Conservation (phyloP, 2,888 invertebrate genomes). For the Pristionchus arcanus region DNA sequence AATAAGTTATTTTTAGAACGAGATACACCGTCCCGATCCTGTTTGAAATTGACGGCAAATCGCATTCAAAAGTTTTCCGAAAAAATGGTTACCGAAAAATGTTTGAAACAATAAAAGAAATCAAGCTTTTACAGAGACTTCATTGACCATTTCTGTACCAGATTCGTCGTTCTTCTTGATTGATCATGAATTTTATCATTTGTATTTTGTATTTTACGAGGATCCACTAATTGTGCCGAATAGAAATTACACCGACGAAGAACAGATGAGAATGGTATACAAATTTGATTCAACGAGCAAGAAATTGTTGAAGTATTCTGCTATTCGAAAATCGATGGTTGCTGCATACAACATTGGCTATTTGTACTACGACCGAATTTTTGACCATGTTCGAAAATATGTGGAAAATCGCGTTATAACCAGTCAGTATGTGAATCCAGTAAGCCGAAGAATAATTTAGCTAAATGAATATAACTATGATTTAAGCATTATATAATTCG, state of each 20-base stretch:
- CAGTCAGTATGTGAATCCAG: not conserved
- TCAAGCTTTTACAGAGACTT: not conserved
- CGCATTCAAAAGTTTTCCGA: not conserved
- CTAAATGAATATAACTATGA: not conserved
- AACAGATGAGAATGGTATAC: not conserved
- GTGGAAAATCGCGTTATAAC: not conserved
- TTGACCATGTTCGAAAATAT: not conserved
- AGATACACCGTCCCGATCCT: not conserved
- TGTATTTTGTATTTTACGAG: not conserved
- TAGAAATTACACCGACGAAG: not conserved
- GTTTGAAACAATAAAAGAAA: not conserved
- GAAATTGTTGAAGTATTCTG: not conserved
- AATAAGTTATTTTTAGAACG: not conserved
- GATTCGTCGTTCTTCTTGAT: not conserved
- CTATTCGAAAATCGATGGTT: not conserved
- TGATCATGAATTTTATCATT: not conserved
- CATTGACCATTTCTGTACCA: not conserved
- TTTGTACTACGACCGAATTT: not conserved
- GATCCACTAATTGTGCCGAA: not conserved
- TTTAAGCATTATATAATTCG: not conserved
- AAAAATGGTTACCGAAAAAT: not conserved
- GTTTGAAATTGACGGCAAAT: not conserved
- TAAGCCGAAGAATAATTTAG: not conserved
- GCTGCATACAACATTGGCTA: not conserved
- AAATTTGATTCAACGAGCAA: not conserved